Conservation (phyloP, 2,797 vertebrate species). For the Lophotriccus pileatus region DNA sequence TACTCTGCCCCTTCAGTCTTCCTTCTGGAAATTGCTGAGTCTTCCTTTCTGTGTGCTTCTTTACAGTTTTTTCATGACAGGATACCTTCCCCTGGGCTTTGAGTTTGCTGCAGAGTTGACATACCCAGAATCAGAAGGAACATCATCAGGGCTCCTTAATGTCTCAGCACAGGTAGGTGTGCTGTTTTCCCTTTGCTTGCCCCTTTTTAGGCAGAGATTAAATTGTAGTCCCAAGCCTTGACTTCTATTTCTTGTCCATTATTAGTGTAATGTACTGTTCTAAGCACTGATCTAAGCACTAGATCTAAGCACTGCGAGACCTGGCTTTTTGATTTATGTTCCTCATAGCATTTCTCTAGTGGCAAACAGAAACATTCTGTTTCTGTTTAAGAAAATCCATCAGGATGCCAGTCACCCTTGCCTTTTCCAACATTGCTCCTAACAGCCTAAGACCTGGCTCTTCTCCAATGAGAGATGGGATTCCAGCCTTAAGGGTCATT, state of each 20-base stretch:
- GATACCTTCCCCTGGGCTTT: constrained; percentile 94
- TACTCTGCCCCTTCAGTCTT: background rate
- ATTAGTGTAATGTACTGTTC: background rate
- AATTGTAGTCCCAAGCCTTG: background rate
- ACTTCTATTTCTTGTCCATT: background rate
- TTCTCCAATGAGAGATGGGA: background rate
- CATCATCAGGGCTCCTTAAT: constrained; percentile 94
- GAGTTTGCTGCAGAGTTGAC: constrained; percentile 97
- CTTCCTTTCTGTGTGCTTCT: background rate
- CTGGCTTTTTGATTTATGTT: background rate
- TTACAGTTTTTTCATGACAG: constrained; percentile 95
- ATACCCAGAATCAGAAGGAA: constrained; percentile 93
- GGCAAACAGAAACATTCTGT: background rate
- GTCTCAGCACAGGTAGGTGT: constrained; percentile 89
- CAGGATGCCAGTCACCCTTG: background rate
- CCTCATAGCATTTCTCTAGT: background rate
- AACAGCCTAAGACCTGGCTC: background rate
- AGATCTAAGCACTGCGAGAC: background rate
- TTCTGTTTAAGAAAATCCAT: background rate
- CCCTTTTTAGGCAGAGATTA: background rate
- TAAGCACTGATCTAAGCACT: too few species aligned
- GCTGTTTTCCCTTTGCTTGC: background rate
- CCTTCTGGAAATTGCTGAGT: background rate
- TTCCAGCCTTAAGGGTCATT: background rate
- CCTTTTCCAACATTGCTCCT: background rate